A percentile compares a stretch with the other conserved stretches of the same genome.
phyloP scores from a whole-genome alignment of 2,888 invertebrate species.

The Bhutanitis thaidina region DNA sequence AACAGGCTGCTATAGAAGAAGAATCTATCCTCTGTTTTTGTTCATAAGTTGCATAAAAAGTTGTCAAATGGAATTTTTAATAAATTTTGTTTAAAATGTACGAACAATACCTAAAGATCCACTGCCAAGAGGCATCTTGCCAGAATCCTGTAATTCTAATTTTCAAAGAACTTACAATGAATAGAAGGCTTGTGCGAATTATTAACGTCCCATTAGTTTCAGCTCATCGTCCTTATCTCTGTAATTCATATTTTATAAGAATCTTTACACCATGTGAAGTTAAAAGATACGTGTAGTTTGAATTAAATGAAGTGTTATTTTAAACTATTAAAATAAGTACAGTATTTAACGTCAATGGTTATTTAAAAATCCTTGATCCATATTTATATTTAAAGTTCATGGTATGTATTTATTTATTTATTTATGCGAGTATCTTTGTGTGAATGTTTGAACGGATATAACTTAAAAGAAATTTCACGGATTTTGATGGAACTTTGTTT shows the following conservation, averaged over 20 bases:
- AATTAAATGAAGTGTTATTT: neutral
- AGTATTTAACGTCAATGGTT: too few species aligned
- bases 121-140: slow-evolving; percentile 73
- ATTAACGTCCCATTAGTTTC: slow-evolving; percentile 74
- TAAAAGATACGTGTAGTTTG: too few species aligned
- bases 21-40: too few species aligned
- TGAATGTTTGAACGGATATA: too few species aligned
- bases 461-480: too few species aligned
- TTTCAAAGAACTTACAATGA: slow-evolving; percentile 65
- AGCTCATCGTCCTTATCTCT: slow-evolving; percentile 61
- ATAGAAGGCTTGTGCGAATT: slow-evolving; percentile 69
- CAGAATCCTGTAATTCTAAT: slow-evolving; percentile 74
- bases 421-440: too few species aligned
- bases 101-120: slow-evolving; percentile 7
- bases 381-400: too few species aligned
- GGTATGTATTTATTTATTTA: too few species aligned
- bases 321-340: neutral
- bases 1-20: too few species aligned
- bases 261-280: neutral
- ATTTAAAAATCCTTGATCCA: too few species aligned
- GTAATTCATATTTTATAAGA: slow-evolving; percentile 9
- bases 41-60: too few species aligned
- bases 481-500: too few species aligned
- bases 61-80: neutral
- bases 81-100: slow-evolving; percentile 2